Evolutionary conservation across 1,140 invertebrate genomes (phyloP).

Genomic region (Magallana ariakensis): DNA sequence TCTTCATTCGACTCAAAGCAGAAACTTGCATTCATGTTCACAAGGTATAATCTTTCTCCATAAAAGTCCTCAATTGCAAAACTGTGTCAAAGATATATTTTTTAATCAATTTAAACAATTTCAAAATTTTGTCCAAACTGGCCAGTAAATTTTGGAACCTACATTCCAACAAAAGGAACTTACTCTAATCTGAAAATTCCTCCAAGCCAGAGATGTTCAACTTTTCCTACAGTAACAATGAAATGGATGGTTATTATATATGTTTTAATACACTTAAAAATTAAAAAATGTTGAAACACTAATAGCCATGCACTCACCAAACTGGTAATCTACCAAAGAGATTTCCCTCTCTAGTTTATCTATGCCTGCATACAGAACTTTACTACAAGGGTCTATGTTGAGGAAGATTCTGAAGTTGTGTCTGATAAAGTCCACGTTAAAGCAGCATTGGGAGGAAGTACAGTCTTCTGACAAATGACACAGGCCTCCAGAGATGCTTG

Average conservation of each 20-base stretch:
- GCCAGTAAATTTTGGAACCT: no score
- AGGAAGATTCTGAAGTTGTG: conserved; percentile 50
- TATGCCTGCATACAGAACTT: conserved; percentile 53
- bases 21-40: conserved; percentile 50
- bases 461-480: conserved; percentile 59
- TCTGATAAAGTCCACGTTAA: conserved; percentile 50
- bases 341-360: conserved; percentile 53
- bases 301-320: neutral
- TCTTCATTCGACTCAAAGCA: conserved; percentile 44
- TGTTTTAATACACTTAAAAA: no score
- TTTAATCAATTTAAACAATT: no score
- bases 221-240: neutral
- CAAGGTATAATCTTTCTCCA: conserved; percentile 44
- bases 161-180: neutral
- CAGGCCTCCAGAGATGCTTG: neutral
- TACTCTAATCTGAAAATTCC: conserved; percentile 19
- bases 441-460: conserved; percentile 53
- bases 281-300: no score
- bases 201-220: conserved; percentile 30
- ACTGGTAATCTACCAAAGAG: conserved; percentile 38
- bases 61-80: conserved; percentile 53
- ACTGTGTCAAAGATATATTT: conserved; percentile 14
- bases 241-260: no score
- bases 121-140: no score
- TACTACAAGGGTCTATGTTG: conserved; percentile 54